Base-by-base conservation (phyloP, 2,113 vertebrate species). In the Pedionomus torquatus region DNA sequence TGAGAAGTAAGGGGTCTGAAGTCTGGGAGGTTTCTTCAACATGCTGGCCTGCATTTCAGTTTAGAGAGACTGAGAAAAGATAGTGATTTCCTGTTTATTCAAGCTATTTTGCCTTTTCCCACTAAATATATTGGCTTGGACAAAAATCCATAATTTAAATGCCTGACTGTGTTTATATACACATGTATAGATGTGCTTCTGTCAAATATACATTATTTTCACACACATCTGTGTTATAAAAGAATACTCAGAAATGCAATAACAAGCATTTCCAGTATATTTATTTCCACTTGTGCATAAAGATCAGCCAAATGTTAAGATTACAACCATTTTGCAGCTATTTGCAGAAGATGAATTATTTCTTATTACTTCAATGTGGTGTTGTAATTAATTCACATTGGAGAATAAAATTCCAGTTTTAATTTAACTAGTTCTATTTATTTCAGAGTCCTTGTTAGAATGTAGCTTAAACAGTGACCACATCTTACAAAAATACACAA, bases 391-490 rank as follows among this genome's bases (percentile, higher is more conserved):
- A 95, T 60, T 90, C 76, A 81, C 52, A 44, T 20, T 18, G 43
- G 81, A 95, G 69, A 91, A 48, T 52, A 57, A 76, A 31, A 44
- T 94, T 94, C 54, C 57, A 87, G 90, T 97, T 98, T 95, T 87
- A 93, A 96, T 96, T 95, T 94, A 95, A 87, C 80, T 77, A 16
- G 10, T 93, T 95, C 71, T 44, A 48, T 97, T 97, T 94, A 89
- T 93, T 96, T 91, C 55, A 69, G 92, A 84, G 70, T 88, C 46
- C 25, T 85, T 87, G 79, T 97, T 96, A 95, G 64, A 94, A 89
- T 68, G 92, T 91, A 90, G 89, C 26, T 93, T 89, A 89, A 95
- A 95, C 91, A 96, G 96, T 96, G 96, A 91, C 95, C 80, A 1
- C 89, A 91, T 97, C 94, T 72, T 90, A 80, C 48, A 74, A 90